These are phyloP conservation scores for Apteryx owenii DNA, from an alignment of 2,113 vertebrate genomes.

Conservation along the genomic window DNA sequence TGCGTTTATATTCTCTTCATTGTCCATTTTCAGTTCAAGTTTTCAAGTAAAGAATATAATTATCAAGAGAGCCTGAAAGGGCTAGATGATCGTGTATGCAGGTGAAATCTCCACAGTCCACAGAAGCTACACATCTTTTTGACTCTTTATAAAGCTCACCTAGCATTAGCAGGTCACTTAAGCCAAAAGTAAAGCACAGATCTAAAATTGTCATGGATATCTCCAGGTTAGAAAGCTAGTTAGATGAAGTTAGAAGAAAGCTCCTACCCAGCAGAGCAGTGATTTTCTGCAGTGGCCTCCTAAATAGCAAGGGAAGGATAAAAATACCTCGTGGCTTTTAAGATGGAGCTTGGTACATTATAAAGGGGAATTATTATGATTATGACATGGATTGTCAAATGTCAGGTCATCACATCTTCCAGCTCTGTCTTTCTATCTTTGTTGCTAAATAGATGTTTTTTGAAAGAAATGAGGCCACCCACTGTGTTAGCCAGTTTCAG, in stretches of 20 bases:
- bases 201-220: background rate
- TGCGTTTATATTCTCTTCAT: constrained; percentile 5
- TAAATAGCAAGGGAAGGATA: background rate
- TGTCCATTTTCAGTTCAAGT: background rate
- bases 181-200: background rate
- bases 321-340: background rate
- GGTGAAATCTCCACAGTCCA: background rate
- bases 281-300: background rate
- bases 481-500: background rate
- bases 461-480: background rate
- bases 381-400: background rate
- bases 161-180: background rate
- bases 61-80: background rate
- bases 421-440: background rate
- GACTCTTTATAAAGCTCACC: background rate
- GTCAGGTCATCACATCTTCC: background rate
- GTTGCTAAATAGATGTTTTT: background rate
- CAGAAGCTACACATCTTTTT: background rate
- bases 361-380: background rate
- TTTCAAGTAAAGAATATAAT: background rate
- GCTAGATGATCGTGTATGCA: background rate
- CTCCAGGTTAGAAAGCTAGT: background rate
- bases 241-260: background rate
- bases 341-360: background rate
- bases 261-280: background rate